Conservation (phyloP, 2,797 vertebrate species). For the Leuciscus waleckii region DNA sequence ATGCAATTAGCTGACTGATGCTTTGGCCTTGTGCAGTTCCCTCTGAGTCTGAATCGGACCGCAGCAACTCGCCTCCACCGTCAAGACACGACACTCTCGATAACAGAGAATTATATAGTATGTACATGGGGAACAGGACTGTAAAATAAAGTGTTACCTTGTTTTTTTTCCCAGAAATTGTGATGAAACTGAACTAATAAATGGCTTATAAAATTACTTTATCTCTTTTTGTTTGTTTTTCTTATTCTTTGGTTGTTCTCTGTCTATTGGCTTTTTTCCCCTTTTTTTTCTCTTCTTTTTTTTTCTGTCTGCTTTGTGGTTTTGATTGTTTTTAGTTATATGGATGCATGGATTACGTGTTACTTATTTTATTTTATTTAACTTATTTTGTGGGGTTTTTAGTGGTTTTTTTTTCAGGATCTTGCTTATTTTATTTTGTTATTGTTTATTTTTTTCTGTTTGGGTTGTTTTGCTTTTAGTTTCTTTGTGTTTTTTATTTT, state of each 20-base stretch:
- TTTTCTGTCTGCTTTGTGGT: not conserved
- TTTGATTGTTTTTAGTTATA: not conserved
- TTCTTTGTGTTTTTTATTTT: not conserved
- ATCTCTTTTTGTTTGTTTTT: not conserved
- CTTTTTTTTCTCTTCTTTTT: not conserved
- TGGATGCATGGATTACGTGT: not conserved
- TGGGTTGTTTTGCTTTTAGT: not conserved
- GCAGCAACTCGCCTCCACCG: constrained; percentile 69
- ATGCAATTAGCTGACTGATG: not conserved
- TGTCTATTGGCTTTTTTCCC: not conserved
- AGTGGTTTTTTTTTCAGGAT: not conserved
- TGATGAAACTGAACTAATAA: not conserved
- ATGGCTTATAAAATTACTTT: not conserved
- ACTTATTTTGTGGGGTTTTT: no score
- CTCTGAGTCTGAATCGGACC: constrained; percentile 77
- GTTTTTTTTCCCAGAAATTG: not conserved
- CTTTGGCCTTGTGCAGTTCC: constrained; percentile 66
- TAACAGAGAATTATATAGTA: constrained; percentile 54
- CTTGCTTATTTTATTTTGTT: not conserved
- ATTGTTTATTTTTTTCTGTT: no score
- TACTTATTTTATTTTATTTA: not conserved
- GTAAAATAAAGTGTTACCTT: not conserved
- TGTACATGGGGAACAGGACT: no score
- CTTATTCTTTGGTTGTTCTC: not conserved
- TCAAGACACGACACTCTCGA: constrained; percentile 66